Percentiles rank a stretch among this genome's conserved stretches.
Conservation (phyloP, 2,888 invertebrate species). For the Steromphala cineraria region DNA sequence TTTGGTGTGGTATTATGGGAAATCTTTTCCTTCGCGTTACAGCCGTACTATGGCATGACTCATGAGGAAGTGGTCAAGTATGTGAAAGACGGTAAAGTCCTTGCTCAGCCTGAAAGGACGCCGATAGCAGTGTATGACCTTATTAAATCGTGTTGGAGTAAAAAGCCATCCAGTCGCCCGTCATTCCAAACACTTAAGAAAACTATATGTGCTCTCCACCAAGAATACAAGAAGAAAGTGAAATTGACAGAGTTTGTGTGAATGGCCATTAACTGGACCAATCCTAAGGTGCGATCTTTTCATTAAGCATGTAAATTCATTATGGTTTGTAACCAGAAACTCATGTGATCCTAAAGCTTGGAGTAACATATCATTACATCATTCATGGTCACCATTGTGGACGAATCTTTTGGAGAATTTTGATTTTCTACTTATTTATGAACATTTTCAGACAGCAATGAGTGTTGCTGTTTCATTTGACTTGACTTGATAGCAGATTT, state of each 20-base stretch:
- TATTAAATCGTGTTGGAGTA: constrained; percentile 95
- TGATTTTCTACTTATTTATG: too few relatives aligned
- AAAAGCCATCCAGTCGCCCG: constrained; percentile 89
- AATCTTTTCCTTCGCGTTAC: constrained; percentile 95
- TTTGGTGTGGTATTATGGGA: constrained; percentile 98
- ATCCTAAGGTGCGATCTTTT: neutral
- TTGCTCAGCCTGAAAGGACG: constrained; percentile 93
- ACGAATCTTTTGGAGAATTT: too few relatives aligned
- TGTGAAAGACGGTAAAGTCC: constrained; percentile 93
- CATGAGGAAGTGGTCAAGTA: constrained; percentile 97
- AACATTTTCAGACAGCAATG: too few relatives aligned
- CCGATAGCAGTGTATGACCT: constrained; percentile 87
- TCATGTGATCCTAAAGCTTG: too few relatives aligned
- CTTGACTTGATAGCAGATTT: too few relatives aligned
- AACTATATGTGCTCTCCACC: constrained; percentile 78
- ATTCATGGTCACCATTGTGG: too few relatives aligned
- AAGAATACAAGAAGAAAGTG: constrained; percentile 53
- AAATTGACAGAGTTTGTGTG: neutral
- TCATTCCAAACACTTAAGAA: constrained; percentile 81
- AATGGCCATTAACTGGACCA: neutral
- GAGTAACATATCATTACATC: too few relatives aligned
- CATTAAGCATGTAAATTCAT: too few relatives aligned
- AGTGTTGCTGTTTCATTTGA: too few relatives aligned
- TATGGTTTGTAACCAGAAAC: too few relatives aligned
- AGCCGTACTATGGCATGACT: constrained; percentile 97